Evolutionary conservation across 2,888 invertebrate species (phyloP).

Genomic region (Holacanthella duospinosa): DNA sequence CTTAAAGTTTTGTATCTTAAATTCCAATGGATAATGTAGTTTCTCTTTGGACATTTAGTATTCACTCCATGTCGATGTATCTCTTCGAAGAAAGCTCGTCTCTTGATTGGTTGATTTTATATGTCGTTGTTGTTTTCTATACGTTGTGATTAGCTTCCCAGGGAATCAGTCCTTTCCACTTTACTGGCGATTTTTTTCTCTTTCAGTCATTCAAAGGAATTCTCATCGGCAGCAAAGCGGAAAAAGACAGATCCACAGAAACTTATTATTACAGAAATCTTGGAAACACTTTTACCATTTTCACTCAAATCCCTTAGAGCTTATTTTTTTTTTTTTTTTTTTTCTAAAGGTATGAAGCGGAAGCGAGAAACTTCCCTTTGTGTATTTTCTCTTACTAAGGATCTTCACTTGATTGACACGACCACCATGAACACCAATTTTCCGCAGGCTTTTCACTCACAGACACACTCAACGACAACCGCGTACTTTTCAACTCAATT

Average conservation of each 20-base stretch:
- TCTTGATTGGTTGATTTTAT: slow-evolving; percentile 13
- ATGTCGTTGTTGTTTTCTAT: background rate
- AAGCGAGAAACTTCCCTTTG: no score
- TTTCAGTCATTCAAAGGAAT: background rate
- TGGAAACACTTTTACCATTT: background rate
- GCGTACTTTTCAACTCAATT: no score
- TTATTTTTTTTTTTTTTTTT: background rate
- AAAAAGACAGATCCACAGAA: slow-evolving; percentile 52
- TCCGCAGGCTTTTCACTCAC: no score
- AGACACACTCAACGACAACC: no score
- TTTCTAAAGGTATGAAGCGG: no score
- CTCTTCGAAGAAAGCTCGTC: background rate
- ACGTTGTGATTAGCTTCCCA: slow-evolving; percentile 33
- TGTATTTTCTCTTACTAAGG: no score
- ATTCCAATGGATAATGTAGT: background rate
- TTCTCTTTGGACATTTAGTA: background rate
- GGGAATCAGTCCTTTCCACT: slow-evolving; percentile 49
- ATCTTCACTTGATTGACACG: no score
- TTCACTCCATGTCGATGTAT: background rate
- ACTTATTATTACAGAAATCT: slow-evolving; percentile 15
- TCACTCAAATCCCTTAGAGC: background rate
- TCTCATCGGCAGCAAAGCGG: slow-evolving; percentile 52
- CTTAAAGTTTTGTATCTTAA: background rate
- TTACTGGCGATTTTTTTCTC: slow-evolving; percentile 47
- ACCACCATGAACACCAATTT: no score